These are phyloP conservation scores for Eudasyphora cyanicolor DNA, from an alignment of 2,888 invertebrate genomes.

Conservation along the genomic window DNA sequence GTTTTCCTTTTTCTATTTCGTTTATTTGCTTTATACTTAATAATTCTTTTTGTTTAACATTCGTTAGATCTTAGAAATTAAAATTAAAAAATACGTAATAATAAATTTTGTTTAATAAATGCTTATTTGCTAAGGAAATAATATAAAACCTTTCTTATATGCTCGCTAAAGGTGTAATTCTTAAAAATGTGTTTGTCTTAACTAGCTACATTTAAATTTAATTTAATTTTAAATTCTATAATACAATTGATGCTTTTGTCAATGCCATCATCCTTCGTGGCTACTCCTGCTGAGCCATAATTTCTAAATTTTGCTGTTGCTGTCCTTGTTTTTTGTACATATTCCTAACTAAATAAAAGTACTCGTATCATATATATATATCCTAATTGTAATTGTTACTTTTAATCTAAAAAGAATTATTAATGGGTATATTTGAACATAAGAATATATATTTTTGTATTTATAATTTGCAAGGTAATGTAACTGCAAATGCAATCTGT, in stretches of 20 bases:
- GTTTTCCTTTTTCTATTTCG: background rate
- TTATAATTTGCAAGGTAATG: conserved; percentile 10
- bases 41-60: background rate
- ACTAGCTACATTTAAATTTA: conserved; percentile 4
- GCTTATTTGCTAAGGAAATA: conserved; percentile 2
- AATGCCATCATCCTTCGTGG: background rate
- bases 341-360: conserved; percentile 42
- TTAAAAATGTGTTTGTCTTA: conserved; percentile 1
- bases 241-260: conserved; percentile 19
- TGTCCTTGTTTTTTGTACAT: conserved; percentile 51
- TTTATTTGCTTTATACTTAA: conserved; percentile 4
- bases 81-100: too few species aligned
- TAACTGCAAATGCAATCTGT: conserved; percentile 2
- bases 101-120: conserved; percentile 19
- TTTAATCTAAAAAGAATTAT: conserved; percentile 24
- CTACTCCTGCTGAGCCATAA: background rate
- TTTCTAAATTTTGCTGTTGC: background rate
- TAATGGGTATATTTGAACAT: conserved; percentile 48
- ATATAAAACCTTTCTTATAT: conserved; percentile 2
- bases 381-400: conserved; percentile 23
- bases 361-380: conserved; percentile 3
- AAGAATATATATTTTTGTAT: conserved; percentile 24
- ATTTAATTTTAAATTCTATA: conserved; percentile 22
- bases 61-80: background rate
- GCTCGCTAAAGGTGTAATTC: conserved; percentile 1